Base-by-base conservation (phyloP, 2,797 vertebrate species). In the Miichthys miiuy region DNA sequence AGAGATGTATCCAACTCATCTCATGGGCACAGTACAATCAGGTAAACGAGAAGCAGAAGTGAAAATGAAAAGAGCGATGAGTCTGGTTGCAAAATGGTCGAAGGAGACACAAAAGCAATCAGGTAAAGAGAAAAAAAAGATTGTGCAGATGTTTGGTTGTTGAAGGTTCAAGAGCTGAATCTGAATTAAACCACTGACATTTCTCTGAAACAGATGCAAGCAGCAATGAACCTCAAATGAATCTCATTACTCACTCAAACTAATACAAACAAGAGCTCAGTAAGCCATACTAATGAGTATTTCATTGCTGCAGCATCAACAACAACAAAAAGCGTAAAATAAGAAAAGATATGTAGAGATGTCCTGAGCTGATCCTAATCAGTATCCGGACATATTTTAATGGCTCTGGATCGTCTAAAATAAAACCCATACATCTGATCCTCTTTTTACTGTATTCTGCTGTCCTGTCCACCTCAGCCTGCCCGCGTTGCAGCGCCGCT, bases 1-100 rank as follows among this genome's bases (percentile, higher is more conserved):
- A 87, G 81, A 93, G 88, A 91, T 80, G 76, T 81, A 88, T 83
- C 84, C 88, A 88, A 77, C 91, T 87, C 80, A 73, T 91, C 92
- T 93, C 89, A 90, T 83, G 82, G 86, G 91, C 86, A 83, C 76
- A 57, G 84, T 61, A 87, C 86, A 91, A 92, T 92, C 92, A 93
- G 92, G 91, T 92, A 92, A 93, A 93, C 84, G 80, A 91, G 90
- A 90, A 88, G 86, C 25, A 74, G 80, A 82, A 76, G 80, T 75
- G 80, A 86, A 83, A 88, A 87, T 85, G 68, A 88, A 88, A 84
- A 81, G 77, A 75, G 60, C 27, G 51, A 64, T 8, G 74, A 76
- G 80, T 68, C 65, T 23, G 67, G 46, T 81, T 55, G 66, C 14
- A 77, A 80, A 87, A 83, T 46, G 30, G 74, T 72, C 8, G 41